A percentile compares a stretch with the other conserved stretches of the same genome.
These are phyloP conservation scores for Vidua chalybeata DNA, from an alignment of 2,113 vertebrate species.

Conservation along the genomic window DNA sequence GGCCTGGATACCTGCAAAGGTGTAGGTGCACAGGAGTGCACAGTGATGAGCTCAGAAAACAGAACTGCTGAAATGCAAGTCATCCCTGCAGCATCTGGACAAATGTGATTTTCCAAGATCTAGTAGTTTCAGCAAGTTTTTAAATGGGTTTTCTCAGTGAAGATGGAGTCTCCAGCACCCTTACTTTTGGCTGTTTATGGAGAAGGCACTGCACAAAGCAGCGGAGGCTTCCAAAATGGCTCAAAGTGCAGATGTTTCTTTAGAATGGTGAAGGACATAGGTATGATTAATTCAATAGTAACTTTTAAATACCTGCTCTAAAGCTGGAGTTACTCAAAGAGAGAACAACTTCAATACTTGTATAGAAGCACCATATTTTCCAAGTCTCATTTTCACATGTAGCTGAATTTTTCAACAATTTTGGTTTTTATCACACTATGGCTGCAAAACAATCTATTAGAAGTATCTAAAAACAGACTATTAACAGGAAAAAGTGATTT, in stretches of 20 bases:
- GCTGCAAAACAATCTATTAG: not conserved
- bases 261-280: not conserved
- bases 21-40: fast-evolving
- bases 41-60: not conserved
- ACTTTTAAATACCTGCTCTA: not conserved
- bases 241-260: not conserved
- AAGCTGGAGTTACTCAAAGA: not conserved
- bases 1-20: not conserved
- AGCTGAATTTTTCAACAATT: not conserved
- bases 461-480: not conserved
- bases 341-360: not conserved
- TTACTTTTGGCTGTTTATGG: not conserved
- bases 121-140: not conserved
- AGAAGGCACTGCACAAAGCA: not conserved
- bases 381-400: not conserved
- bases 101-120: not conserved
- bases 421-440: not conserved
- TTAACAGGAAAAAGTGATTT: not conserved
- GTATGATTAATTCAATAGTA: not conserved
- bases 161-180: fast-evolving
- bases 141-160: not conserved
- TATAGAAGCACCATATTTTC: not conserved
- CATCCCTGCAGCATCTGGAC: not conserved
- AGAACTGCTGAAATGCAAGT: not conserved
- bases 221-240: not conserved